phyloP scores from a whole-genome alignment of 2,888 invertebrate species.

The Protonemura montana region DNA sequence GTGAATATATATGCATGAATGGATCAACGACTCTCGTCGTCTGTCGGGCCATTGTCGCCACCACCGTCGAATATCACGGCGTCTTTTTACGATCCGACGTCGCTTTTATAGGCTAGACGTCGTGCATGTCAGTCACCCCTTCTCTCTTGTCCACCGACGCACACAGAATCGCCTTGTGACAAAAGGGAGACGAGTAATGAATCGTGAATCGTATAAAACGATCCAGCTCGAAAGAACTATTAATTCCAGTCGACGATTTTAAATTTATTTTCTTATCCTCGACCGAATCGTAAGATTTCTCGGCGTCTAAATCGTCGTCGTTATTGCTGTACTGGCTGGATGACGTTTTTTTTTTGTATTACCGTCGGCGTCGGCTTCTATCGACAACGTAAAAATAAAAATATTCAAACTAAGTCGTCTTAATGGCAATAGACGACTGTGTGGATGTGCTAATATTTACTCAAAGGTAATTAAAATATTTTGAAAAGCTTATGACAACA shows the following conservation, averaged over 20 bases:
- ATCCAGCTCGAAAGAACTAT: neutral
- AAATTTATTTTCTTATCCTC: conserved; percentile 7
- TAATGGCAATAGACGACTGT: too few species aligned
- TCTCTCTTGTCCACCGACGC: neutral
- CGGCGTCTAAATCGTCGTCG: neutral
- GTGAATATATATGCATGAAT: too few species aligned
- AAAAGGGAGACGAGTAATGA: neutral
- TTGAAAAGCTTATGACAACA: too few species aligned
- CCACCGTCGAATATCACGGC: neutral
- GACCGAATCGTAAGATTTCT: neutral
- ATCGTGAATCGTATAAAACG: neutral
- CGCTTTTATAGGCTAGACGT: neutral
- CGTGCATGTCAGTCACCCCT: neutral
- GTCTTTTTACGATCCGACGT: neutral
- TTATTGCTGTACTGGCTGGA: too few species aligned
- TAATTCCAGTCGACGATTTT: neutral
- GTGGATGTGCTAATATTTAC: too few species aligned
- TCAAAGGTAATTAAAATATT: too few species aligned
- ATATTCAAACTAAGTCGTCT: too few species aligned
- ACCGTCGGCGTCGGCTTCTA: too few species aligned
- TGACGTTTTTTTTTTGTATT: too few species aligned
- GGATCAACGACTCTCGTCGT: neutral
- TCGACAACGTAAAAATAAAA: too few species aligned
- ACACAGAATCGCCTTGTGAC: neutral
- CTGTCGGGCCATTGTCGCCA: neutral